Conservation (phyloP, 2,113 vertebrate genomes). For the Nibea coibor region DNA sequence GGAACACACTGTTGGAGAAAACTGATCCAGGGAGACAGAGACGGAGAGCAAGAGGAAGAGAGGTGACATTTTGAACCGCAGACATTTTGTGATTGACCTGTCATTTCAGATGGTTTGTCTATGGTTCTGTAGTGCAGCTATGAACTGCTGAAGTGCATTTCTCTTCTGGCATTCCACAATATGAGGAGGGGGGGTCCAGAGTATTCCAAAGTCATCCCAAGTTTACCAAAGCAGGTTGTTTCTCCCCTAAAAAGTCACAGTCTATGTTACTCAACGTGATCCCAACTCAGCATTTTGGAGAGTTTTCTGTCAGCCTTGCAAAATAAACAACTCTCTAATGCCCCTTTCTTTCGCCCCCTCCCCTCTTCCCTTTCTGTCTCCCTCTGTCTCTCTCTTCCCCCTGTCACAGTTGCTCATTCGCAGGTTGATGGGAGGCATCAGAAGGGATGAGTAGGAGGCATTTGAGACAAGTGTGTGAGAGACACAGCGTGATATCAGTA, state of each 20-base stretch:
- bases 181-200: constrained; percentile 55
- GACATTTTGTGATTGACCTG: constrained; percentile 64
- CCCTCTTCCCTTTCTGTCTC: constrained; percentile 44
- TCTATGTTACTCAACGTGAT: constrained; percentile 71
- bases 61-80: constrained; percentile 58
- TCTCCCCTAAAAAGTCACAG: constrained; percentile 77
- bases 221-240: constrained; percentile 79
- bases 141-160: constrained; percentile 76
- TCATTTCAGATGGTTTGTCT: constrained; percentile 62
- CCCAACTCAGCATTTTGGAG: constrained; percentile 68
- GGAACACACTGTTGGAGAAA: background rate
- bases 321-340: constrained; percentile 76
- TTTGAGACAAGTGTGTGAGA: constrained; percentile 75
- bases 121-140: constrained; percentile 28
- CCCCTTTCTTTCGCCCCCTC: constrained; percentile 50
- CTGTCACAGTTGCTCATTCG: constrained; percentile 80
- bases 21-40: constrained; percentile 58
- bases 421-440: constrained; percentile 75
- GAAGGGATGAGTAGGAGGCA: constrained; percentile 76
- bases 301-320: constrained; percentile 83
- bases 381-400: constrained; percentile 53
- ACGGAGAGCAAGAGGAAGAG: constrained; percentile 23
- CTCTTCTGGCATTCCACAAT: constrained; percentile 62
- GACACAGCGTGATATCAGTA: constrained; percentile 65
- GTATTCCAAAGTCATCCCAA: constrained; percentile 80